A percentile compares a stretch with the other conserved stretches of the same genome.
Conservation (phyloP, 2,113 vertebrate species). For the Ophiodon elongatus region DNA sequence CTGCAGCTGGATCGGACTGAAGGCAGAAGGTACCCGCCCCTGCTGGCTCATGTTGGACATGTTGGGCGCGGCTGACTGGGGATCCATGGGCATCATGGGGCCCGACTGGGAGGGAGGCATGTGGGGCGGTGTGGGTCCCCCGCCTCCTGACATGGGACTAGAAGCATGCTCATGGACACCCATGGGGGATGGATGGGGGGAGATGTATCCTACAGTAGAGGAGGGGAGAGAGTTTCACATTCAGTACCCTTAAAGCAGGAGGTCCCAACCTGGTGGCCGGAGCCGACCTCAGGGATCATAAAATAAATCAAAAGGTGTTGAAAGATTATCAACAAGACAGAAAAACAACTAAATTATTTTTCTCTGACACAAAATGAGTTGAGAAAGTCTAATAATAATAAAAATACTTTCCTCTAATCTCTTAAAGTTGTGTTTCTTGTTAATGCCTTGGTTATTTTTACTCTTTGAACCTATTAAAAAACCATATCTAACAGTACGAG, state of each 20-base stretch:
- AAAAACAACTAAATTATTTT: not conserved
- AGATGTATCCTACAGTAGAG: slow-evolving; percentile 90
- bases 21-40: slow-evolving; percentile 92
- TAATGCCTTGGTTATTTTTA: not conserved
- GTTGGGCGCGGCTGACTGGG: slow-evolving; percentile 82
- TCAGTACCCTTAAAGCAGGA: not conserved
- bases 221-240: not conserved
- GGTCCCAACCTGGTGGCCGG: not conserved
- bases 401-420: not conserved
- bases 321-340: not conserved
- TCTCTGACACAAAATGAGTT: not conserved
- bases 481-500: not conserved
- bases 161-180: slow-evolving; percentile 93
- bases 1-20: slow-evolving; percentile 96
- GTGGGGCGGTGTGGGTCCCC: slow-evolving; percentile 92
- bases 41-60: slow-evolving; percentile 87
- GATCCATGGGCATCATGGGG: slow-evolving; percentile 91
- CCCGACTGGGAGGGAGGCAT: slow-evolving; percentile 90
- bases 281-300: not conserved
- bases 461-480: not conserved
- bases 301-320: not conserved
- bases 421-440: not conserved
- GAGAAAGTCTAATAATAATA: no score
- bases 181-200: slow-evolving; percentile 95
- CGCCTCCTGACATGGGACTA: slow-evolving; percentile 94